Percentiles rank a stretch among this genome's conserved stretches.
Evolutionary conservation across 2,888 invertebrate genomes (phyloP).

Genomic region (Agelastica alni): DNA sequence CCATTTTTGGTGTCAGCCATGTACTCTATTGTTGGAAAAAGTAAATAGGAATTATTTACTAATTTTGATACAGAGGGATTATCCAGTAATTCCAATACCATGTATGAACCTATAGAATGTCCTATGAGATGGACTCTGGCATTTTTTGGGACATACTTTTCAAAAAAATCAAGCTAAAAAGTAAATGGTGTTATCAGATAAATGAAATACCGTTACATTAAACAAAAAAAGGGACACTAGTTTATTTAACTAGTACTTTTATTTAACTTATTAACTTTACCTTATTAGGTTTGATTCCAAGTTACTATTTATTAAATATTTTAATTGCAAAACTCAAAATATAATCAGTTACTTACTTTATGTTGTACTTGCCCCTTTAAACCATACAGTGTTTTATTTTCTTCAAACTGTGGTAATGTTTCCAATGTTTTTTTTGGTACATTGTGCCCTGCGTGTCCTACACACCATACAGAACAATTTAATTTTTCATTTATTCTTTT

Average conservation of each 20-base stretch:
- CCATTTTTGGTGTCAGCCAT: constrained; percentile 81
- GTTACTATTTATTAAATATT: no score
- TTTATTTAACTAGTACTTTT: no score
- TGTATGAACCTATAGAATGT: constrained; percentile 90
- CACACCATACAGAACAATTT: constrained; percentile 73
- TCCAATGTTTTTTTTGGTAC: constrained; percentile 62
- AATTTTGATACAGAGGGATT: constrained; percentile 61
- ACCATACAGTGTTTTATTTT: constrained; percentile 68
- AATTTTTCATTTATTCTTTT: constrained; percentile 64
- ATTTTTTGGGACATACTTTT: constrained; percentile 70
- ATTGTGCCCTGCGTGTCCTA: constrained; percentile 85
- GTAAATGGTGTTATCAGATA: no score
- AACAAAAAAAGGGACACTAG: no score
- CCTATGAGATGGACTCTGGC: constrained; percentile 82
- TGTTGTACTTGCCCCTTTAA: constrained; percentile 79
- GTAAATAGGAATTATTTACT: constrained; percentile 68
- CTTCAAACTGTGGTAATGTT: constrained; percentile 58
- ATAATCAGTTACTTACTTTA: constrained; percentile 61
- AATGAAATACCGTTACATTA: no score
- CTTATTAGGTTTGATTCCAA: no score
- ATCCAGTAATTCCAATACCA: constrained; percentile 73
- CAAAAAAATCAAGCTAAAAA: constrained; percentile 68
- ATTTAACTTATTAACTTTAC: no score
- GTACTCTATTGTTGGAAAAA: constrained; percentile 87
- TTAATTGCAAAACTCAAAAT: not conserved